These are phyloP conservation scores for Troides helena DNA, from an alignment of 2,888 invertebrate species.

Conservation along the genomic window DNA sequence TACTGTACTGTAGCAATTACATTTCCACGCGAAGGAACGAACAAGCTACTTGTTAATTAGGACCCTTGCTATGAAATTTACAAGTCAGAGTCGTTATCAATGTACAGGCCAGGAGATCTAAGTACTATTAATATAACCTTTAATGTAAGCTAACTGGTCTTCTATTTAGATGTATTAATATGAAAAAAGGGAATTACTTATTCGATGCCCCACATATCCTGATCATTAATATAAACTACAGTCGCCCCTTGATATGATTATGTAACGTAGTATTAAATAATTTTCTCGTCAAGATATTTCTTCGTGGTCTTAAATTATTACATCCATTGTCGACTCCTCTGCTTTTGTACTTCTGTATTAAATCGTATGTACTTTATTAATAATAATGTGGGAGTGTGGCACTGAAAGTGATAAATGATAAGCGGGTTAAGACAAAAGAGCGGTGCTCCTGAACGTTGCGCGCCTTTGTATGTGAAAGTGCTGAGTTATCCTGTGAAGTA, in stretches of 20 bases:
- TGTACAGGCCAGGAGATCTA: no score
- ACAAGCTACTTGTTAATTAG: slow-evolving; percentile 6
- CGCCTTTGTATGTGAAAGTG: slow-evolving; percentile 19
- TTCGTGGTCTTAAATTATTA: neutral
- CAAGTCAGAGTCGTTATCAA: no score
- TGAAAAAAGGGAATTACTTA: no score
- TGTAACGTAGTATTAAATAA: neutral
- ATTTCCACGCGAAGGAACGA: neutral
- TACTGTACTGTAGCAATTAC: neutral
- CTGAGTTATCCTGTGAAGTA: slow-evolving; percentile 12
- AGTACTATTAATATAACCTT: no score
- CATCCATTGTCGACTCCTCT: slow-evolving; percentile 1
- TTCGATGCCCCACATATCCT: no score
- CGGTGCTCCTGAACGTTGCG: slow-evolving; percentile 12
- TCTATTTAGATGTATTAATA: no score
- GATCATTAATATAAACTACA: no score
- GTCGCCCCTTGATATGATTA: no score
- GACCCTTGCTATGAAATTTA: neutral
- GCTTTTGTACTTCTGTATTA: neutral
- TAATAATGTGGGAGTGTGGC: slow-evolving; percentile 14
- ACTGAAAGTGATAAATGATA: slow-evolving; percentile 23
- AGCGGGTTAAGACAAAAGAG: slow-evolving; percentile 14
- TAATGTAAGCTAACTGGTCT: no score
- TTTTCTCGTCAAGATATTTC: neutral
- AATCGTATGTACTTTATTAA: slow-evolving; percentile 7